phyloP scores from a whole-genome alignment of 1,140 invertebrate species.

The Gryllus bimaculatus region DNA sequence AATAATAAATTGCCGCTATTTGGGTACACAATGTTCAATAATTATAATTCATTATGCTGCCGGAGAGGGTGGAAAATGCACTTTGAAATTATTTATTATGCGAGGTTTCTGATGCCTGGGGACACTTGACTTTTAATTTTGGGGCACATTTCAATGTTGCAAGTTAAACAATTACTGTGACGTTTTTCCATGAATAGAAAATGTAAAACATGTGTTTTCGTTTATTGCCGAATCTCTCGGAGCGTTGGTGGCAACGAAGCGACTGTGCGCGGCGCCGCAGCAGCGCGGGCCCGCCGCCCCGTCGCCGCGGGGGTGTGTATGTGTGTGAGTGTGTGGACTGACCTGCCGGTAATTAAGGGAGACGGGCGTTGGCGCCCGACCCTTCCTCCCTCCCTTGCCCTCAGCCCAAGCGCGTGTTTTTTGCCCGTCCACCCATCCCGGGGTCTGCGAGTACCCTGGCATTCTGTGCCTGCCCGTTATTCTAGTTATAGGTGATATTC shows the following conservation, averaged over 20 bases:
- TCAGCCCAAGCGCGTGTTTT: too few species aligned
- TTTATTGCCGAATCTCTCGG: neutral
- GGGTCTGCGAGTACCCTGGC: too few species aligned
- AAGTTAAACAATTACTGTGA: slow-evolving; percentile 5
- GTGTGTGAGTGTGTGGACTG: neutral
- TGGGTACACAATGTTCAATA: neutral
- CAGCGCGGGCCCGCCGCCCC: too few species aligned
- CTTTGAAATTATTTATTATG: neutral
- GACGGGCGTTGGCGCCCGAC: too few species aligned
- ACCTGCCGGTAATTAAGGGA: neutral
- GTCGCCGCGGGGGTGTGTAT: too few species aligned
- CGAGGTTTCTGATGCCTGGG: neutral
- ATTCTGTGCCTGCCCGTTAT: too few species aligned
- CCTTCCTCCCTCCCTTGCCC: too few species aligned
- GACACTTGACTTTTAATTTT: slow-evolving; percentile 5
- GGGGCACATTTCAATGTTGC: slow-evolving; percentile 3
- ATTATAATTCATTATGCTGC: neutral
- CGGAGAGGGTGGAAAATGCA: neutral
- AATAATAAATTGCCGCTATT: slow-evolving; percentile 1
- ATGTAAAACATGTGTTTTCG: slow-evolving; percentile 5
- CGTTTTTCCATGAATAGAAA: slow-evolving; percentile 5
- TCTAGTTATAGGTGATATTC: too few species aligned
- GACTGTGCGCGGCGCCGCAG: too few species aligned
- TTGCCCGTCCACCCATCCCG: too few species aligned
- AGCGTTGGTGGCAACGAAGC: neutral